Percentiles rank a stretch among this genome's conserved stretches.
phyloP scores from a whole-genome alignment of 2,888 invertebrate genomes.

The Seira musarum region DNA sequence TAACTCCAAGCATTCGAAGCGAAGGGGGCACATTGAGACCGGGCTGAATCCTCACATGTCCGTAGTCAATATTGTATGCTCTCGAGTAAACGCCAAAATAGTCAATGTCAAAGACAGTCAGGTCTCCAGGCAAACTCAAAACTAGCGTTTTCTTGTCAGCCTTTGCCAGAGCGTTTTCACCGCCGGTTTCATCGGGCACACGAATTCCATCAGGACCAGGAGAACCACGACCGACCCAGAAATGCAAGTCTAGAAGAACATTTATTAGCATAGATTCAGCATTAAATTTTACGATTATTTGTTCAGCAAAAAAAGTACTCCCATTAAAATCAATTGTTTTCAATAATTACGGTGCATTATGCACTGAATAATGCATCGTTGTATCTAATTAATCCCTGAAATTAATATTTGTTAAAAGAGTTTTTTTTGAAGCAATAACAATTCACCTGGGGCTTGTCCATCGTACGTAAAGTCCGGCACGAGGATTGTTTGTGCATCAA shows the following conservation, averaged over 20 bases:
- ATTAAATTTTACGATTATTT: neutral
- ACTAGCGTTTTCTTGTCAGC: slow-evolving; percentile 92
- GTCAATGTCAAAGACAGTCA: slow-evolving; percentile 93
- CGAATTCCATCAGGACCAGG: slow-evolving; percentile 88
- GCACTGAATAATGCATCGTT: neutral
- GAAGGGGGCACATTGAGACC: slow-evolving; percentile 89
- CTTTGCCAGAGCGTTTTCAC: slow-evolving; percentile 81
- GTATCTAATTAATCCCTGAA: neutral
- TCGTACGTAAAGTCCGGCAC: slow-evolving; percentile 93
- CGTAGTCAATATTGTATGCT: slow-evolving; percentile 93
- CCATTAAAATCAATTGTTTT: too few species aligned
- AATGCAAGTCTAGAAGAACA: slow-evolving; percentile 85
- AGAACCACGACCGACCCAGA: slow-evolving; percentile 91
- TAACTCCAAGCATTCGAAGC: slow-evolving; percentile 92
- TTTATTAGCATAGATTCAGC: neutral
- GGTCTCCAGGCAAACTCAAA: slow-evolving; percentile 88
- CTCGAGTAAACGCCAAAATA: slow-evolving; percentile 96
- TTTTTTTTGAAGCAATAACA: neutral
- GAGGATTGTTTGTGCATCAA: slow-evolving; percentile 93
- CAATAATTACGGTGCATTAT: too few species aligned
- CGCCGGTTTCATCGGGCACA: slow-evolving; percentile 92
- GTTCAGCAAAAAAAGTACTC: neutral
- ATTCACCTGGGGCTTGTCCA: slow-evolving; percentile 89
- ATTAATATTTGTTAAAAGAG: neutral
- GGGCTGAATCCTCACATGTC: slow-evolving; percentile 85